Percentiles rank a stretch among this genome's conserved stretches.
phyloP scores from a whole-genome alignment of 2,888 invertebrate genomes.

The Peribatodes rhomboidaria region DNA sequence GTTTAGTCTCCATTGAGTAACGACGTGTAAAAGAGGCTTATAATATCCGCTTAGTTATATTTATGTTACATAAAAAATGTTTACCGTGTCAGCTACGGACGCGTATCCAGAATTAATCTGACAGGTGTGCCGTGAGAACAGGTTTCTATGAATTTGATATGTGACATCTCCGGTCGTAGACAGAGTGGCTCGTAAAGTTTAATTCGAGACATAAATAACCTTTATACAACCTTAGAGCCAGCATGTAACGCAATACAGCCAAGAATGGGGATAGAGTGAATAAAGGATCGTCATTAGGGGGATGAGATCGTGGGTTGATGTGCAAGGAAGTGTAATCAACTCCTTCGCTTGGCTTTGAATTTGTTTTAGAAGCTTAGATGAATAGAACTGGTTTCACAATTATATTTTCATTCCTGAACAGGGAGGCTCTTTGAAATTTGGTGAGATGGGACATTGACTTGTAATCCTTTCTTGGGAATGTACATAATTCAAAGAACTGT shows the following conservation, averaged over 20 bases:
- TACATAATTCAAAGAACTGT: too few species aligned
- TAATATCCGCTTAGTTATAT: slow-evolving; percentile 50
- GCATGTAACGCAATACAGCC: slow-evolving; percentile 69
- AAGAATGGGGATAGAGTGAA: slow-evolving; percentile 66
- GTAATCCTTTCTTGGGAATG: too few species aligned
- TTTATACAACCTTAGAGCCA: slow-evolving; percentile 59
- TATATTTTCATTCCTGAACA: slow-evolving; percentile 3
- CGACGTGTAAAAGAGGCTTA: slow-evolving; percentile 50
- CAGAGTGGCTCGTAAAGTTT: slow-evolving; percentile 76
- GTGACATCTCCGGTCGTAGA: slow-evolving; percentile 72
- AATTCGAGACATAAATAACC: slow-evolving; percentile 79
- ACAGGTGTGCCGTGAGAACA: slow-evolving; percentile 74
- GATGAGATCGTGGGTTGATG: slow-evolving; percentile 59
- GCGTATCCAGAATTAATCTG: slow-evolving; percentile 70
- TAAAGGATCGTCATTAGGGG: slow-evolving; percentile 72
- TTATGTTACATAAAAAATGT: slow-evolving; percentile 60
- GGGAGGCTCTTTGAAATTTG: too few species aligned
- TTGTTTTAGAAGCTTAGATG: too few species aligned
- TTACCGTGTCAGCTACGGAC: slow-evolving; percentile 58
- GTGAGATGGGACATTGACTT: too few species aligned
- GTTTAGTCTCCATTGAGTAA: slow-evolving; percentile 42
- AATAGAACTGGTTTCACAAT: too few species aligned
- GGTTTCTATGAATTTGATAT: slow-evolving; percentile 74
- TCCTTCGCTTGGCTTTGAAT: not conserved
- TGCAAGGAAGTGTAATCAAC: slow-evolving; percentile 1